phyloP scores from a whole-genome alignment of 2,888 invertebrate genomes.

The Leptinotarsa peninsularis region DNA sequence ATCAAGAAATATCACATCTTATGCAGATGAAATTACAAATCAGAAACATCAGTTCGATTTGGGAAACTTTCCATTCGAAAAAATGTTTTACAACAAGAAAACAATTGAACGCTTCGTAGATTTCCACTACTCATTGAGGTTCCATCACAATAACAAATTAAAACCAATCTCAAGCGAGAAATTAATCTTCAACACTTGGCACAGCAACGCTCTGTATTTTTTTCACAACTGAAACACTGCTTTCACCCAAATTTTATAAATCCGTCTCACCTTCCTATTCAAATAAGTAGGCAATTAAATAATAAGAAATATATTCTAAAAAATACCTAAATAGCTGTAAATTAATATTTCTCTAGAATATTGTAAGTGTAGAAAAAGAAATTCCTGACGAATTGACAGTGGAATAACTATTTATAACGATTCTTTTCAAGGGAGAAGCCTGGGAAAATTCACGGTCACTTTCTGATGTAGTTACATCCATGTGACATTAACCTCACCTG shows the following conservation, averaged over 20 bases:
- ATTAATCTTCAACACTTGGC: too few species aligned
- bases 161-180: too few species aligned
- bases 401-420: background rate
- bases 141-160: too few species aligned
- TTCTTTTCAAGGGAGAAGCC: background rate
- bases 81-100: too few species aligned
- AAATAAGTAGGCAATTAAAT: constrained; percentile 29
- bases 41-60: too few species aligned
- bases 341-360: background rate
- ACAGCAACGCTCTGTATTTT: background rate
- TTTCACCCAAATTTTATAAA: background rate
- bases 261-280: background rate
- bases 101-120: too few species aligned
- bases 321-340: constrained; percentile 1
- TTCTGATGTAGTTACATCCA: background rate
- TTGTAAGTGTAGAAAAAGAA: background rate
- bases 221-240: background rate
- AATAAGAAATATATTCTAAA: constrained; percentile 40
- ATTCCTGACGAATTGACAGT: background rate
- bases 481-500: background rate
- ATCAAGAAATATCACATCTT: too few species aligned
- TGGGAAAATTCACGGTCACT: background rate
- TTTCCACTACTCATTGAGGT: too few species aligned
- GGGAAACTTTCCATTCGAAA: too few species aligned
- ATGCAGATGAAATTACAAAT: too few species aligned